Conservation (phyloP, 1,140 invertebrate species). For the Caenorhabditis briggsae region DNA sequence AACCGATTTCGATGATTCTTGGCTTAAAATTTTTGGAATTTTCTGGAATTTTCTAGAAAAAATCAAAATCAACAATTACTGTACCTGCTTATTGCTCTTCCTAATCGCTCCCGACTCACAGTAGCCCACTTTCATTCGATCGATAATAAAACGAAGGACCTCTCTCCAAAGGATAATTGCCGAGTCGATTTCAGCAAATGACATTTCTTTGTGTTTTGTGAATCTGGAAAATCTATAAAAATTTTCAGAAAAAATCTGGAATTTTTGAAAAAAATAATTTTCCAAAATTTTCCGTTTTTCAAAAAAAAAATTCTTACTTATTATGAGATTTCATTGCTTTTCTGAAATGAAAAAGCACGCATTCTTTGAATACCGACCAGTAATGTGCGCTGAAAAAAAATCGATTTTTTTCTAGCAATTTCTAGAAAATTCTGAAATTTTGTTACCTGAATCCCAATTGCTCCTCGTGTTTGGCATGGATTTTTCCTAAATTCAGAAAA, state of each 20-base stretch:
- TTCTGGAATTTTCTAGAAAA: not conserved
- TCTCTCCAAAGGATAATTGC: constrained; percentile 64
- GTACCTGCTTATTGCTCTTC: constrained; percentile 57
- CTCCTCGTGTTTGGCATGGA: constrained; percentile 60
- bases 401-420: too few species aligned
- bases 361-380: constrained; percentile 64
- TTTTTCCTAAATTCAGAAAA: constrained; percentile 59
- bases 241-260: constrained; percentile 1
- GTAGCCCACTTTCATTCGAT: constrained; percentile 59
- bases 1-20: not conserved
- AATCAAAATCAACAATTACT: too few species aligned
- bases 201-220: constrained; percentile 23
- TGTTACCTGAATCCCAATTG: constrained; percentile 60
- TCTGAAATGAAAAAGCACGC: constrained; percentile 58
- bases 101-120: constrained; percentile 31
- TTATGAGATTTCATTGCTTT: constrained; percentile 60
- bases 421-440: not conserved
- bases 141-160: constrained; percentile 58
- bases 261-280: not conserved
- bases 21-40: not conserved
- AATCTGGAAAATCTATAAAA: not conserved
- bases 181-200: constrained; percentile 59
- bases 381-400: constrained; percentile 54
- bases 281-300: too few species aligned
- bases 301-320: constrained; percentile 7